Conservation (phyloP, 2,888 invertebrate species). For the Acronicta psi region DNA sequence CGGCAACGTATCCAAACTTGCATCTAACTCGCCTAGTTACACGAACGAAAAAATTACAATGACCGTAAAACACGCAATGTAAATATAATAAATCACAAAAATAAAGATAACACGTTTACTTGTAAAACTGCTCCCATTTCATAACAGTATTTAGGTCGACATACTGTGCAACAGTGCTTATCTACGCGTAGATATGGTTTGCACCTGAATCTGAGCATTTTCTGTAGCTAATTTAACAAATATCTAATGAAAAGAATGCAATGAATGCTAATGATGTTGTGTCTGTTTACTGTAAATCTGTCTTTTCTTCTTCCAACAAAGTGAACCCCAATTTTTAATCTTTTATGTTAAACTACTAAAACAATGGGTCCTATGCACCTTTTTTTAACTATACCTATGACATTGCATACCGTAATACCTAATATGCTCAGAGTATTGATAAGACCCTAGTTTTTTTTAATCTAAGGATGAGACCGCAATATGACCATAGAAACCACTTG, state of each 20-base stretch:
- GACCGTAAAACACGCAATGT: conserved; percentile 53
- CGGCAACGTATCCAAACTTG: conserved; percentile 15
- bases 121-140: conserved; percentile 58
- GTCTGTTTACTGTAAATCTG: too few species aligned
- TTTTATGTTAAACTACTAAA: too few species aligned
- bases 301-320: too few species aligned
- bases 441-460: too few species aligned
- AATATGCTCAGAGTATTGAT: too few species aligned
- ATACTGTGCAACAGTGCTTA: conserved; percentile 51
- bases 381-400: too few species aligned
- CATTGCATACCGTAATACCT: too few species aligned
- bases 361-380: too few species aligned
- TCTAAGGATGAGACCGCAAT: too few species aligned
- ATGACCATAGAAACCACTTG: background rate
- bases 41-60: conserved; percentile 35
- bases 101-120: conserved; percentile 56
- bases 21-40: conserved; percentile 20
- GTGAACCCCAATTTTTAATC: too few species aligned
- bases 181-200: conserved; percentile 39
- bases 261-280: too few species aligned
- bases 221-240: background rate
- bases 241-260: background rate
- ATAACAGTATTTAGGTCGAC: conserved; percentile 56
- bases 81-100: conserved; percentile 59
- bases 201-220: conserved; percentile 41